Evolutionary conservation across 2,797 vertebrate genomes (phyloP).

Genomic region (Sternotherus odoratus): DNA sequence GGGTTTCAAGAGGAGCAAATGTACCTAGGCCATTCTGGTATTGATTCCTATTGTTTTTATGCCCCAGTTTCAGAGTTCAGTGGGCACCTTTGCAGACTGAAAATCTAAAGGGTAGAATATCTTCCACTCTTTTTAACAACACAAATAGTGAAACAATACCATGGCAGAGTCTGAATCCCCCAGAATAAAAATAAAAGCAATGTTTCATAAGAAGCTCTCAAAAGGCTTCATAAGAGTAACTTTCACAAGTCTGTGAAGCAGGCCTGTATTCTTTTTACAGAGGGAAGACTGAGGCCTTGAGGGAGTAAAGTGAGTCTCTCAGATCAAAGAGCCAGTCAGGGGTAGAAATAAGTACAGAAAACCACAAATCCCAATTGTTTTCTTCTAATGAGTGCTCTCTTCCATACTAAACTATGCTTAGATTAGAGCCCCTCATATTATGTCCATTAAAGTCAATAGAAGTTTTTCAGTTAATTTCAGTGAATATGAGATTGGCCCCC

Average conservation of each 20-base stretch:
- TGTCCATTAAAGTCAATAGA: background rate
- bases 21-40: background rate
- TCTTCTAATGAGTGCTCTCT: background rate
- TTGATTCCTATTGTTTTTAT: background rate
- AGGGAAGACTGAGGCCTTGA: background rate
- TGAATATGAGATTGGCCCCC: no score
- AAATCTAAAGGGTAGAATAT: background rate
- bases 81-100: background rate
- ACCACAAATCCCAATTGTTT: background rate
- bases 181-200: background rate
- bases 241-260: background rate
- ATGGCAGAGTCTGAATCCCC: background rate
- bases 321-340: background rate
- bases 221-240: background rate
- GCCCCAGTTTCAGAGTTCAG: background rate
- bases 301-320: background rate
- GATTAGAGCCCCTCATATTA: slow-evolving; percentile 10
- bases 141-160: background rate
- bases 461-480: background rate
- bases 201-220: background rate
- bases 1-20: background rate
- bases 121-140: background rate
- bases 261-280: background rate
- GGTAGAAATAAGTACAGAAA: background rate
- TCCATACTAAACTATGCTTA: background rate